Percentiles rank a stretch among this genome's conserved stretches.
Evolutionary conservation across 1,140 invertebrate genomes (phyloP).

Genomic region (Mylabris phalerata): DNA sequence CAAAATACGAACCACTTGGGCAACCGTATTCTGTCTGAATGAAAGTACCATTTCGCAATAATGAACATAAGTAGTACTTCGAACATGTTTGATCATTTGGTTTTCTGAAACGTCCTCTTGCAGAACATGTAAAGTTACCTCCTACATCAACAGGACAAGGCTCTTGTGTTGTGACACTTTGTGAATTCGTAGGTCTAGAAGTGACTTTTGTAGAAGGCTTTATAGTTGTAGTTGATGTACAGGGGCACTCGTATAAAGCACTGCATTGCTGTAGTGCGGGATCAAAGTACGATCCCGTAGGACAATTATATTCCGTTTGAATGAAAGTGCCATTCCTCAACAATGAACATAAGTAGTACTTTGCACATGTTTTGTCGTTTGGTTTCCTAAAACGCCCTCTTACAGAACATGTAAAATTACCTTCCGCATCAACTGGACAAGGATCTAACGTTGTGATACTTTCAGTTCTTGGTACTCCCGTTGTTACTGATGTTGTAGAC

Average conservation of each 20-base stretch:
- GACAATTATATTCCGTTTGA: conserved; percentile 14
- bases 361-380: background rate
- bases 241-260: background rate
- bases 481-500: background rate
- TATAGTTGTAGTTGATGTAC: background rate
- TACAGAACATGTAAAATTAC: background rate
- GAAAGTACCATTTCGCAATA: no score
- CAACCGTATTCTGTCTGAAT: no score
- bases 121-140: no score
- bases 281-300: background rate
- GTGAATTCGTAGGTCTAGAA: background rate
- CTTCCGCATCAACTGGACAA: background rate
- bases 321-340: conserved; percentile 11
- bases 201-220: background rate
- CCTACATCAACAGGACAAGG: no score
- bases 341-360: background rate
- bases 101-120: no score
- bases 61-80: no score
- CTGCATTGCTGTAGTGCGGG: background rate
- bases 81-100: no score
- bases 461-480: background rate
- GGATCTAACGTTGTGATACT: background rate
- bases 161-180: no score
- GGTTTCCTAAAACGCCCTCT: conserved; percentile 8
- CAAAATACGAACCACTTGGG: no score